phyloP scores from a whole-genome alignment of 2,888 invertebrate species.

The Rugalucina vietnamica region DNA sequence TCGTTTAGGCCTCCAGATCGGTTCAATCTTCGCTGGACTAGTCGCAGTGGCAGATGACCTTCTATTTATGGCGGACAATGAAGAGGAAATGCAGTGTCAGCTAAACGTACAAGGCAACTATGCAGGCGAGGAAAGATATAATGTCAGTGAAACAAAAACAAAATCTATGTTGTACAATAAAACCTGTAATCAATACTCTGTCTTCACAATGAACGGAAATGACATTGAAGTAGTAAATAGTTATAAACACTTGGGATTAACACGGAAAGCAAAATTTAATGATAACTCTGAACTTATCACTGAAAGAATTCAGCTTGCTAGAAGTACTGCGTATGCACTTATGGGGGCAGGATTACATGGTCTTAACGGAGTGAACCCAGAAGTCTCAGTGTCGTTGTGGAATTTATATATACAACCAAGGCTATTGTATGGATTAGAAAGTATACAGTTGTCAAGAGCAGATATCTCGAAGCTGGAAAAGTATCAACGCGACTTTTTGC shows the following conservation, averaged over 20 bases:
- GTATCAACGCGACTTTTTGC: not conserved
- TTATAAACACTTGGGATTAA: not conserved
- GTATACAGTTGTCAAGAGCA: not conserved
- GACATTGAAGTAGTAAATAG: not conserved
- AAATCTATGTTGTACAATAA: too few relatives aligned
- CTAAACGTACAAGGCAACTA: not conserved
- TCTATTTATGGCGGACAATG: not conserved
- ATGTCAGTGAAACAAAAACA: not conserved
- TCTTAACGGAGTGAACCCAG: not conserved
- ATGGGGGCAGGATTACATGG: not conserved
- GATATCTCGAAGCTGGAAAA: not conserved
- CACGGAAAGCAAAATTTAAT: not conserved
- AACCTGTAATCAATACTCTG: too few relatives aligned
- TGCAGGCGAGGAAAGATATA: not conserved
- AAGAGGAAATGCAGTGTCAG: not conserved
- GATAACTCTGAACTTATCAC: not conserved
- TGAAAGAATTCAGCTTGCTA: not conserved
- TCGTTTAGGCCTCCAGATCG: too few relatives aligned
- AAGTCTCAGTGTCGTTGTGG: not conserved
- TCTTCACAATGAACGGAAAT: not conserved
- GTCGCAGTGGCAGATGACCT: too few relatives aligned
- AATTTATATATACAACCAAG: not conserved
- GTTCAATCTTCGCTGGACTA: too few relatives aligned
- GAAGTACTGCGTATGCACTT: not conserved
- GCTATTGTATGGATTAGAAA: not conserved